A percentile compares a stretch with the other conserved stretches of the same genome.
Evolutionary conservation across 2,888 invertebrate genomes (phyloP).

Genomic region (Andricus curvator): DNA sequence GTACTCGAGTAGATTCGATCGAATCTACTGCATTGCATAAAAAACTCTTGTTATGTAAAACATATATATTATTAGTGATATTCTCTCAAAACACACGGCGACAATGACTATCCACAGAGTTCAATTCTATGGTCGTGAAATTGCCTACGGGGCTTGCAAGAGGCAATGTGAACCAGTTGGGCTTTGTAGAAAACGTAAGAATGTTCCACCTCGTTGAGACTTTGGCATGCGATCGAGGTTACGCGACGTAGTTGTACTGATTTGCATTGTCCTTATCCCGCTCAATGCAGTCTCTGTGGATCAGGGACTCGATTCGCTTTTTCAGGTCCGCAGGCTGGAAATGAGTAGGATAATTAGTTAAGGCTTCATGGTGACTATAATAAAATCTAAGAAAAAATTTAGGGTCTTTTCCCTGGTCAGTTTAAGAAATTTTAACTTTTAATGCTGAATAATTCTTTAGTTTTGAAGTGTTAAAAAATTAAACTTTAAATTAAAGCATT

Average conservation of each 20-base stretch:
- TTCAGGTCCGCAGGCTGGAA: constrained; percentile 97
- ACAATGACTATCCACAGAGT: not conserved
- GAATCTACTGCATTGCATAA: constrained; percentile 55
- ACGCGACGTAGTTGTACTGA: constrained; percentile 99
- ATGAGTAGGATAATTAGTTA: constrained; percentile 30
- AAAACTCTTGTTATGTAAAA: constrained; percentile 61
- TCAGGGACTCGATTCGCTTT: constrained; percentile 98
- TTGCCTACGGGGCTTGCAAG: not conserved
- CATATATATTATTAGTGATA: constrained; percentile 55
- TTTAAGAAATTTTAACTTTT: no score
- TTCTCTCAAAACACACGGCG: constrained; percentile 45
- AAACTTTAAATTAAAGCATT: no score
- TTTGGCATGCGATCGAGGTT: constrained; percentile 79
- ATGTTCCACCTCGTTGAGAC: constrained; percentile 61
- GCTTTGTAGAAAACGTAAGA: constrained; percentile 47
- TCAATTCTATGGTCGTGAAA: not conserved
- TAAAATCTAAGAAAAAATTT: no score
- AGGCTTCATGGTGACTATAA: no score
- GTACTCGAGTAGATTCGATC: not conserved
- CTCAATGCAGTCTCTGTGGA: constrained; percentile 99
- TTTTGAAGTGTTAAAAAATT: no score
- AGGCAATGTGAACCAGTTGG: not conserved
- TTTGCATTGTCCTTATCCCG: constrained; percentile 98
- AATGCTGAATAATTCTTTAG: no score
- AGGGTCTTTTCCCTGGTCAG: no score